A percentile compares a stretch with the other conserved stretches of the same genome.
Evolutionary conservation across 2,888 invertebrate genomes (phyloP).

Genomic region (Lymantria monacha): DNA sequence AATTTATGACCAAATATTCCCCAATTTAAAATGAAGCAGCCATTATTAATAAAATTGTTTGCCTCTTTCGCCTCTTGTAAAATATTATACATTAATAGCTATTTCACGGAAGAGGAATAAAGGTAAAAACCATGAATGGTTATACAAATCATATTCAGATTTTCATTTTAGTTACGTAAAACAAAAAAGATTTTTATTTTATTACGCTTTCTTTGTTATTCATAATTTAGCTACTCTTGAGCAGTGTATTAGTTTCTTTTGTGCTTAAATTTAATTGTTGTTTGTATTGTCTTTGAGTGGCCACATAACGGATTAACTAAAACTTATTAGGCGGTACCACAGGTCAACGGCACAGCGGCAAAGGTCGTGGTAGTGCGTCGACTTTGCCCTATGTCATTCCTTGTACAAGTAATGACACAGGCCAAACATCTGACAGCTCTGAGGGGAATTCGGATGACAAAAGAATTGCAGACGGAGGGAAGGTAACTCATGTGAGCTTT

Average conservation of each 20-base stretch:
- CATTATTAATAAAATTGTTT: not conserved
- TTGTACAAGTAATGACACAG: slow-evolving; percentile 66
- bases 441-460: slow-evolving; percentile 71
- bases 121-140: not conserved
- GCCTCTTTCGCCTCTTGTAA: not conserved
- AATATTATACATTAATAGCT: slow-evolving; percentile 1
- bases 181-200: slow-evolving; percentile 1
- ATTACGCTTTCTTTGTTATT: not conserved
- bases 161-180: not conserved
- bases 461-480: slow-evolving; percentile 58
- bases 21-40: not conserved
- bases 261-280: not conserved
- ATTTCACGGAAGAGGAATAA: slow-evolving; percentile 1
- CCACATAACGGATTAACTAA: slow-evolving; percentile 7
- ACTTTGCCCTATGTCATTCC: slow-evolving; percentile 77
- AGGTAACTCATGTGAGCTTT: slow-evolving; percentile 47
- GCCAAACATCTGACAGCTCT: slow-evolving; percentile 73
- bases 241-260: not conserved
- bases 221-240: not conserved
- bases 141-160: not conserved
- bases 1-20: not conserved
- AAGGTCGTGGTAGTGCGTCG: slow-evolving; percentile 65
- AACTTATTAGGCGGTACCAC: slow-evolving; percentile 27
- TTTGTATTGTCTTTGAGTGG: not conserved
- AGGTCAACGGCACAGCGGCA: slow-evolving; percentile 70